Base-by-base conservation (phyloP, 2,113 vertebrate species). In the Siphamia tubifer region DNA sequence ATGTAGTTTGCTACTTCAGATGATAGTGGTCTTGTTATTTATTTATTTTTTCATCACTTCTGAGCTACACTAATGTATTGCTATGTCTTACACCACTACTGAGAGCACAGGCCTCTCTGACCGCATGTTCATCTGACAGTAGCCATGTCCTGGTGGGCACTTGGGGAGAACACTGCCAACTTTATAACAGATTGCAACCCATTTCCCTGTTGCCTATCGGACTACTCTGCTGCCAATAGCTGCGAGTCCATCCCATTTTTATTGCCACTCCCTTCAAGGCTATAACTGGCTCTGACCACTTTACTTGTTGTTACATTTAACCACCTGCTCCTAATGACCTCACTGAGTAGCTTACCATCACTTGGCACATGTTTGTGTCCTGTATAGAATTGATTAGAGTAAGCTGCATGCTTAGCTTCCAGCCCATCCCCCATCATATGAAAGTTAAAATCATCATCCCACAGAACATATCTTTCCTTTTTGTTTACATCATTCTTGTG, bases 281-380 rank as follows among this genome's bases (percentile, higher is more conserved):
- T 55, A n/a, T n/a, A 68, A 70, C 72, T 34, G 52, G 61, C 68
- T 60, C 44, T 20, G 40, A 58, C 67, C 49, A 62, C 61, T 85
- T 71, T 66, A 66, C 63, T 71, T 58, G 62, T 52, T 55, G 68
- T 43, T 21, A 55, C 60, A 61, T 28, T 79, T 73, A 67, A 71
- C 69, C 82, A 80, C 83, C 77, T 85, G 81, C 81, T 76, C 54
- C 25, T 61, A 58, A 74, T 74, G 68, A 49, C 43, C 24, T 76
- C 43, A 74, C 69, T 27, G 53, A 84, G 76, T 25, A 61, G 53
- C 56, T 78, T 78, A 68, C n/a, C 51, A 45, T 72, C 69, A 83
- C 64, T 83, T 76, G 51, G 53, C 78, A 73, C 67, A 68, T 71
- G 54, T 63, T 74, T 34, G 35, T 48, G 44, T 48, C 58, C 45